Conservation (phyloP, 2,113 vertebrate genomes). For the Rhinolophus ferrumequinum region DNA sequence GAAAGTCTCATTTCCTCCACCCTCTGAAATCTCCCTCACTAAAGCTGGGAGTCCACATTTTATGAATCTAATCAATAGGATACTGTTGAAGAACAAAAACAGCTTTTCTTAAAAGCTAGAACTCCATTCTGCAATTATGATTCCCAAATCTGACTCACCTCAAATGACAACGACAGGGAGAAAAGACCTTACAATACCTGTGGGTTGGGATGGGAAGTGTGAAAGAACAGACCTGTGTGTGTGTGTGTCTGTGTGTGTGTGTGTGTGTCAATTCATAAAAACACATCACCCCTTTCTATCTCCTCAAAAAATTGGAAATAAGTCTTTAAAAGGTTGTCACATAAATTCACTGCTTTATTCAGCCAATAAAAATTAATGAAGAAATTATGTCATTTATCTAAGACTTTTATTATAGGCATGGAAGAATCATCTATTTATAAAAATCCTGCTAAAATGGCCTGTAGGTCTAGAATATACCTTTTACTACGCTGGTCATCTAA, state of each 20-base stretch:
- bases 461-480: constrained; percentile 22
- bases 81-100: constrained; percentile 15
- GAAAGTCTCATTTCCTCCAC: constrained; percentile 11
- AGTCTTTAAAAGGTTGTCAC: constrained; percentile 2
- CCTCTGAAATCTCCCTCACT: not conserved
- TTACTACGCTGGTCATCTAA: not conserved
- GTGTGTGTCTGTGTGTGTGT: not conserved
- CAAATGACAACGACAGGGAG: constrained; percentile 7
- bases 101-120: constrained; percentile 12
- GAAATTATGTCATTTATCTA: constrained; percentile 1
- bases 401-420: not conserved
- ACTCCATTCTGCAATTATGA: not conserved
- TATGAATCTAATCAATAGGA: constrained; percentile 28
- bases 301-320: constrained; percentile 16
- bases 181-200: not conserved
- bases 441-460: constrained; percentile 37
- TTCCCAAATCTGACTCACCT: constrained; percentile 10
- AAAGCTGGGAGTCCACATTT: constrained; percentile 18
- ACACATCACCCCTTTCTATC: not conserved
- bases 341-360: not conserved
- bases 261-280: constrained; percentile 25
- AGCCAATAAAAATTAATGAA: constrained; percentile 32
- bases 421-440: constrained; percentile 17
- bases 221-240: not conserved
- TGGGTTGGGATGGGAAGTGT: not conserved